phyloP scores from a whole-genome alignment of 2,797 vertebrate species.

The Pygocentrus nattereri region DNA sequence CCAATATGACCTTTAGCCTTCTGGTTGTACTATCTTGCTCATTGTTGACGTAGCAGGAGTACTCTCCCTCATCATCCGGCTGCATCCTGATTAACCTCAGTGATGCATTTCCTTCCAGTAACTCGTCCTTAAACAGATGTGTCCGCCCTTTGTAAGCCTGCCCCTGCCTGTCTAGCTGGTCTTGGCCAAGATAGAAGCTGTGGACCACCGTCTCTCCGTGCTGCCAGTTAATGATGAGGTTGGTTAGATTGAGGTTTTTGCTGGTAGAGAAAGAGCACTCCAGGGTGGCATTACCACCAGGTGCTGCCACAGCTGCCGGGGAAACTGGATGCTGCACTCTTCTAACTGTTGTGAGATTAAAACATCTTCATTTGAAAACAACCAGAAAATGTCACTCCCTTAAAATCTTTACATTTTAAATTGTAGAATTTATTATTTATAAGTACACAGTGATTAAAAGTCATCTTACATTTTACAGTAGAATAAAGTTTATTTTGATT shows the following conservation, averaged over 20 bases:
- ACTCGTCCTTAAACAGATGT: constrained; percentile 26
- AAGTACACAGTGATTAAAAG: too few relatives aligned
- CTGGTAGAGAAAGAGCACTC: not conserved
- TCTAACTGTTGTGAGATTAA: not conserved
- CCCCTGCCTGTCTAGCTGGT: constrained; percentile 17
- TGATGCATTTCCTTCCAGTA: constrained; percentile 48
- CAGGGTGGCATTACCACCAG: constrained; percentile 13
- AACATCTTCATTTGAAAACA: not conserved
- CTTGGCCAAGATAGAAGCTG: constrained; percentile 16
- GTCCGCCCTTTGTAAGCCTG: constrained; percentile 33
- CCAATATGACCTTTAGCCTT: not conserved
- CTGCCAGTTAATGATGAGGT: constrained; percentile 23
- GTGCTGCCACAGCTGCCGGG: not conserved
- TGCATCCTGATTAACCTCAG: constrained; percentile 31
- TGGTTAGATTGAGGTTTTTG: not conserved
- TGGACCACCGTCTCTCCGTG: constrained; percentile 14
- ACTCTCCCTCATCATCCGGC: constrained; percentile 2
- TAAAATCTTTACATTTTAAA: too few relatives aligned
- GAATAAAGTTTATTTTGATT: too few relatives aligned
- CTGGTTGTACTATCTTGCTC: not conserved
- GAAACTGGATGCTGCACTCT: not conserved
- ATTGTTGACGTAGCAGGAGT: constrained; percentile 4
- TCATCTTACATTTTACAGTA: too few relatives aligned
- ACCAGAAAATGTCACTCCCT: too few relatives aligned
- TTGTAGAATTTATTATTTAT: too few relatives aligned